A percentile compares a stretch with the other conserved stretches of the same genome.
Conservation (phyloP, 1,140 invertebrate species). For the Drosophila neocordata region DNA sequence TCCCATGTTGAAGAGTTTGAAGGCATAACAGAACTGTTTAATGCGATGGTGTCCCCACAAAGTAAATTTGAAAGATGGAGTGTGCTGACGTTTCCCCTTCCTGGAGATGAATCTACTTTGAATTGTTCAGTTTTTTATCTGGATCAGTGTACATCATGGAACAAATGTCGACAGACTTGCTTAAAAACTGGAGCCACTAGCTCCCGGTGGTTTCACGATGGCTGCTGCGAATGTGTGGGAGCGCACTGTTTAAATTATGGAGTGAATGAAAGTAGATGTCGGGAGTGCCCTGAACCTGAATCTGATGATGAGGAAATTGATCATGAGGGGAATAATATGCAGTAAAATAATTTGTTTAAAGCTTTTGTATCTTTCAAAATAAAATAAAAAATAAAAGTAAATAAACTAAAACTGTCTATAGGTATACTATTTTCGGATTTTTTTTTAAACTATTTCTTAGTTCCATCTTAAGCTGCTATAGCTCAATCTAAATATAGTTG, state of each 20-base stretch:
- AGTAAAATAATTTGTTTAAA: neutral
- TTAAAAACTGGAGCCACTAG: conserved; percentile 65
- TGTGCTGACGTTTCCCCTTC: conserved; percentile 88
- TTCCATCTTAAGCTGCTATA: too few species aligned
- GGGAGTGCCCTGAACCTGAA: conserved; percentile 53
- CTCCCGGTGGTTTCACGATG: conserved; percentile 94
- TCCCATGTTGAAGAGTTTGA: conserved; percentile 93
- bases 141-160: conserved; percentile 93
- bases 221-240: conserved; percentile 96
- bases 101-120: conserved; percentile 84
- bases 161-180: conserved; percentile 86
- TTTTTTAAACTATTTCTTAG: too few species aligned
- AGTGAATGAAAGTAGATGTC: conserved; percentile 78
- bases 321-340: neutral
- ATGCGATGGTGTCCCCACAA: conserved; percentile 91
- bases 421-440: too few species aligned
- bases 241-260: conserved; percentile 86
- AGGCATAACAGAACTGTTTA: conserved; percentile 91
- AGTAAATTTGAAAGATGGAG: conserved; percentile 85
- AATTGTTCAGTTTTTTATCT: conserved; percentile 97
- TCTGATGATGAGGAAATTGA: conserved; percentile 45
- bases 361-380: neutral
- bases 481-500: too few species aligned
- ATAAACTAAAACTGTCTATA: neutral
- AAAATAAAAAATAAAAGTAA: neutral